Evolutionary conservation across 2,113 vertebrate genomes (phyloP).

Genomic region (Notechis scutatus): DNA sequence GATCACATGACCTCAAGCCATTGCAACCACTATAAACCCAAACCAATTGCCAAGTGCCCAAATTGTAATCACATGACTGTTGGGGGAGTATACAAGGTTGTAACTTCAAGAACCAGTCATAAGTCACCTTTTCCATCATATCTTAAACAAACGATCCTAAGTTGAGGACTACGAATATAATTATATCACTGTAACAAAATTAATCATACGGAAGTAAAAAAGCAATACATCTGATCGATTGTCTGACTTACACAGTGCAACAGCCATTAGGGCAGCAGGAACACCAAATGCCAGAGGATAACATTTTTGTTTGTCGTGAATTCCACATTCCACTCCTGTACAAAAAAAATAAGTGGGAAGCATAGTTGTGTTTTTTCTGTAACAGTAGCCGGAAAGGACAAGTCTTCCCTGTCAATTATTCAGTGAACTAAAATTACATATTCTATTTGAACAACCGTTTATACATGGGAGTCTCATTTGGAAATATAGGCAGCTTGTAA

Average conservation of each 20-base stretch:
- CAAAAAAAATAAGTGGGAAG: constrained; percentile 5
- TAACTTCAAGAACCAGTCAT: not conserved
- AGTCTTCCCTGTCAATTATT: not conserved
- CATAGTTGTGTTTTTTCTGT: not conserved
- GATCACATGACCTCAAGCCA: not conserved
- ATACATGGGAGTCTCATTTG: not conserved
- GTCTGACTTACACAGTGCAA: constrained; percentile 79
- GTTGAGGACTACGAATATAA: not conserved
- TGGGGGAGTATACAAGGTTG: not conserved
- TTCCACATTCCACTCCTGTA: constrained; percentile 84
- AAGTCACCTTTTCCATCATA: not conserved
- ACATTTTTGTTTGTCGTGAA: constrained; percentile 78
- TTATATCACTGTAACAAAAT: not conserved
- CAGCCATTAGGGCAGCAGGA: constrained; percentile 87
- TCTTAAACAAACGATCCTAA: not conserved
- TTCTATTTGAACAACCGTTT: not conserved
- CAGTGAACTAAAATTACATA: not conserved
- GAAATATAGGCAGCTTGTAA: not conserved
- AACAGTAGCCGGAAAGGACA: not conserved
- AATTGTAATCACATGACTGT: not conserved
- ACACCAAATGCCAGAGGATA: constrained; percentile 93
- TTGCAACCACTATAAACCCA: not conserved
- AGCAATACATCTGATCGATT: not conserved
- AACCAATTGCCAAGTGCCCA: not conserved
- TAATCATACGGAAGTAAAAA: not conserved